Base-by-base conservation (phyloP, 2,888 invertebrate genomes). In the Mimumesa dahlbomi region DNA sequence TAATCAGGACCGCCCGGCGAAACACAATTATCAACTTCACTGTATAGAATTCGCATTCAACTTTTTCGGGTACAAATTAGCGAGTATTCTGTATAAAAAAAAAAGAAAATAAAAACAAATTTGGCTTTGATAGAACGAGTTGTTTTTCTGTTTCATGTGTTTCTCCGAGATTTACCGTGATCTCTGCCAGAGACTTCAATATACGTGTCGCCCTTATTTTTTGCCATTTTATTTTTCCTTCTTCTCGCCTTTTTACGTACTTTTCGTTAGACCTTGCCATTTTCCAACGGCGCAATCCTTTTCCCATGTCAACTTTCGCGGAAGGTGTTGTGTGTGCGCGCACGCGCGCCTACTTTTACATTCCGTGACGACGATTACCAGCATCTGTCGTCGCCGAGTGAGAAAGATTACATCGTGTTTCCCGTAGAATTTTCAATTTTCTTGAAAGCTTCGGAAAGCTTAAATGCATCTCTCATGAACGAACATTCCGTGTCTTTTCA, bases 41-140 rank as follows among this genome's bases (percentile, higher is more conserved):
- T n/a, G n/a, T n/a, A n/a, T n/a, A n/a, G n/a, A n/a, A n/a, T n/a
- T n/a, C n/a, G n/a, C n/a, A n/a, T n/a, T n/a, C n/a, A n/a, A n/a
- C n/a, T n/a, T n/a, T n/a, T n/a, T n/a, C n/a, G n/a, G n/a, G n/a
- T n/a, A n/a, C n/a, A n/a, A n/a, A n/a, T n/a, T n/a, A n/a, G n/a
- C n/a, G n/a, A n/a, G n/a, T n/a, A n/a, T n/a, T n/a, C n/a, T n/a
- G n/a, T n/a, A n/a, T n/a, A n/a, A n/a, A n/a, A n/a, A n/a, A n/a
- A n/a, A n/a, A n/a, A n/a, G n/a, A n/a, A n/a, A n/a, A n/a, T n/a
- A n/a, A n/a, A n/a, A n/a, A n/a, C n/a, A n/a, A n/a, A n/a, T 69
- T 54, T 59, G 57, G 73, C 66, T 79, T 82, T 76, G 76, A 82
- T 79, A 71, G 82, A 79, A 82, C 38, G 73, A 71, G 71, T 76